These are phyloP conservation scores for Lithosia quadra DNA, from an alignment of 2,888 invertebrate species.

Conservation along the genomic window DNA sequence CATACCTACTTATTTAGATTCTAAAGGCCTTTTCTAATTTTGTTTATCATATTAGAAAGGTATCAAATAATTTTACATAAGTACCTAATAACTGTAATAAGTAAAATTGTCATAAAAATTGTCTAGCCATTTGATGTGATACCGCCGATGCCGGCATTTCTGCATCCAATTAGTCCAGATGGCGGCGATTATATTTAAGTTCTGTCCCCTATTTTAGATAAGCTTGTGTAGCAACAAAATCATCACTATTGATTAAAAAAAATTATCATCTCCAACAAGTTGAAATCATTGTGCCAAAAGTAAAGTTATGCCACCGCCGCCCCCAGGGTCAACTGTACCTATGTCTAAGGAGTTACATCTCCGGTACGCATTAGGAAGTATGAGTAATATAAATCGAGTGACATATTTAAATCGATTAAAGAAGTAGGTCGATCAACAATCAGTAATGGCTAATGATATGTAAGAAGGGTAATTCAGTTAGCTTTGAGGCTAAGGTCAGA, in stretches of 20 bases:
- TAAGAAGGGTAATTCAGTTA: slow-evolving; percentile 75
- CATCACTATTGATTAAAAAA: not conserved
- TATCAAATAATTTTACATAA: not conserved
- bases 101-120: not conserved
- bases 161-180: not conserved
- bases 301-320: not conserved
- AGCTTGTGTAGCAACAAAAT: not conserved
- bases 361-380: slow-evolving; percentile 8
- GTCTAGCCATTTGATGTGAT: not conserved
- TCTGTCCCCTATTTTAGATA: not conserved
- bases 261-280: not conserved
- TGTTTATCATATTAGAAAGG: not conserved
- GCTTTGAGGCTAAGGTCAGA: slow-evolving; percentile 61
- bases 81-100: too few species aligned
- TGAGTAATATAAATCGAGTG: slow-evolving; percentile 28
- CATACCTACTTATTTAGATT: not conserved
- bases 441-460: slow-evolving; percentile 74
- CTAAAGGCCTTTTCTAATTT: not conserved
- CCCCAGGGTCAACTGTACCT: not conserved
- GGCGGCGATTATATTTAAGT: not conserved
- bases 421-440: slow-evolving; percentile 79
- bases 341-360: slow-evolving; percentile 1
- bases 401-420: slow-evolving; percentile 53
- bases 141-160: not conserved
- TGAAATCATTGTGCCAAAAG: not conserved